Conservation (phyloP, 2,797 vertebrate species). For the Valencia hispanica region DNA sequence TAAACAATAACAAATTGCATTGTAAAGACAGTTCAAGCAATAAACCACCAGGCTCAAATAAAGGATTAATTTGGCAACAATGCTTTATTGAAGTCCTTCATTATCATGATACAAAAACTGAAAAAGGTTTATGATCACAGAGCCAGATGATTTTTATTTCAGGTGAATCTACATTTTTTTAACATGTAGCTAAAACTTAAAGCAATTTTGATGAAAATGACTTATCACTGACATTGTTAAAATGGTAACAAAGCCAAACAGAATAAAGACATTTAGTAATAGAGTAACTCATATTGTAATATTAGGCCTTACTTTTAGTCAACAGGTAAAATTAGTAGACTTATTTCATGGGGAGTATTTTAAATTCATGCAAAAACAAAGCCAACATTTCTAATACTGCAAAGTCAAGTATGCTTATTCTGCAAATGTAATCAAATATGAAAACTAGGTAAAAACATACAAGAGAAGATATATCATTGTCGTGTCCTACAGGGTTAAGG, state of each 20-base stretch:
- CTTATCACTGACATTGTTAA: not conserved
- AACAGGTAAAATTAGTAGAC: not conserved
- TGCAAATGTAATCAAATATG: not conserved
- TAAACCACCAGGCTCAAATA: constrained; percentile 22
- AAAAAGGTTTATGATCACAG: constrained; percentile 19
- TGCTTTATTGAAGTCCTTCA: constrained; percentile 52
- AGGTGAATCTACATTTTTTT: not conserved
- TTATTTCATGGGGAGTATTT: not conserved
- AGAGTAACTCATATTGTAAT: not conserved
- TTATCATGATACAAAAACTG: constrained; percentile 40
- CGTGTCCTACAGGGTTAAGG: too few species aligned
- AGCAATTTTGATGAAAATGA: not conserved
- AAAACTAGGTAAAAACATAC: not conserved
- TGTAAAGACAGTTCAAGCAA: constrained; percentile 7
- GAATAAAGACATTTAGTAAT: not conserved
- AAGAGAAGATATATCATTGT: not conserved
- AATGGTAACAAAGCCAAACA: constrained; percentile 1
- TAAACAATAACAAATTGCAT: constrained; percentile 3
- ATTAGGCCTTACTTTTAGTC: not conserved
- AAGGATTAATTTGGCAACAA: constrained; percentile 30
- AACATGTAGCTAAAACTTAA: not conserved
- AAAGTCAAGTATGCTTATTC: not conserved
- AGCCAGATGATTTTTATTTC: constrained; percentile 21
- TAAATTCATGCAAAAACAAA: not conserved
- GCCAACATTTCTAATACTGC: not conserved